Evolutionary conservation across 2,113 vertebrate species (phyloP).

Genomic region (Aythya baeri): DNA sequence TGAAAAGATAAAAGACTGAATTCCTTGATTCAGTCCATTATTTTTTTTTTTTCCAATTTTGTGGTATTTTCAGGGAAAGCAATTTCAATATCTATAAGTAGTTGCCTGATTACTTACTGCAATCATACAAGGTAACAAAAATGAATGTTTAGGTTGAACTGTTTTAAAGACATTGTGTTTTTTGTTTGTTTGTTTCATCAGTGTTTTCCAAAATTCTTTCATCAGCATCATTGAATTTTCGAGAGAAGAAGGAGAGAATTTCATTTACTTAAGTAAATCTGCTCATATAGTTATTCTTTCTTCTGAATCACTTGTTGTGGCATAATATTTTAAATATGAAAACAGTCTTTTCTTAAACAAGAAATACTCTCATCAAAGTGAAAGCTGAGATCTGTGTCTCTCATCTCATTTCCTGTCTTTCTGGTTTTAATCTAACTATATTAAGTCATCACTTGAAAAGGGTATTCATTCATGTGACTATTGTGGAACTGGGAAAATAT

Average conservation of each 20-base stretch:
- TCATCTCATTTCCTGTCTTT: constrained; percentile 31
- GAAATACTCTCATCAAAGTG: background rate
- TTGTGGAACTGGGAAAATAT: background rate
- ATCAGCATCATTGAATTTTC: background rate
- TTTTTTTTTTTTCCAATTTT: background rate
- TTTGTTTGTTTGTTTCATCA: background rate
- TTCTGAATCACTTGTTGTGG: background rate
- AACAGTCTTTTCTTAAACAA: background rate
- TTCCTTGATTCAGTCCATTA: background rate
- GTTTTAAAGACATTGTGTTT: background rate
- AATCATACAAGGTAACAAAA: background rate
- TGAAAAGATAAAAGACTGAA: background rate
- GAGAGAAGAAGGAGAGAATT: background rate
- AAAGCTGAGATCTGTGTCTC: background rate
- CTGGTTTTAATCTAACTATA: constrained; percentile 21
- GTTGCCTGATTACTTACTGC: background rate
- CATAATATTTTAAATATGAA: background rate
- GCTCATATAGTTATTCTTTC: background rate
- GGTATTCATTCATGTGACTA: background rate
- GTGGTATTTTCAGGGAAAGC: background rate
- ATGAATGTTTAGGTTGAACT: background rate
- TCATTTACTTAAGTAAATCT: background rate
- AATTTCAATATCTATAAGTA: background rate
- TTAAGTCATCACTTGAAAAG: background rate
- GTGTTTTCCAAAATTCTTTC: background rate